Conservation (phyloP, 2,113 vertebrate genomes). For the Phalacrocorax brasilianus region DNA sequence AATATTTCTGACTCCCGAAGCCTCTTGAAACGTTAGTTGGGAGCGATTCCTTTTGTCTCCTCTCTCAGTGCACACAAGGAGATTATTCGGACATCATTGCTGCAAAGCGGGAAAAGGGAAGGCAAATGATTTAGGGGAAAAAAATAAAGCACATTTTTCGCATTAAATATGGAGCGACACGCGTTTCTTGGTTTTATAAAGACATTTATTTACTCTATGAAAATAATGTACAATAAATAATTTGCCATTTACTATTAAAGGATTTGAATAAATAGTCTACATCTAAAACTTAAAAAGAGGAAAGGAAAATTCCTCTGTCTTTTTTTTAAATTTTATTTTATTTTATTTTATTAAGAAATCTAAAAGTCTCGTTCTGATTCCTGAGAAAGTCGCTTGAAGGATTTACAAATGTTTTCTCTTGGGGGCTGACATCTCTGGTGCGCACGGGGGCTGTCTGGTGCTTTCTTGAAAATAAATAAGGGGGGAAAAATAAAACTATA, state of each 20-base stretch:
- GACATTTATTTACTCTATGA: conserved; percentile 92
- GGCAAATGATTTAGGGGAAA: background rate
- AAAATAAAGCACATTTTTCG: background rate
- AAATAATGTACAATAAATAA: conserved; percentile 99
- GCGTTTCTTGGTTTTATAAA: conserved; percentile 70
- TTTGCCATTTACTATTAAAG: conserved; percentile 94
- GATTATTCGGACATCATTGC: background rate
- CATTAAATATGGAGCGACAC: background rate
- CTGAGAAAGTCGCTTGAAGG: conserved; percentile 81
- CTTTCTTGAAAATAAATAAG: conserved; percentile 50
- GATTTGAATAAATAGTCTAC: conserved; percentile 98
- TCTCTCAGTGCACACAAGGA: background rate
- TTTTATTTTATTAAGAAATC: conserved; percentile 66
- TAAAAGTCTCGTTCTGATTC: conserved; percentile 76
- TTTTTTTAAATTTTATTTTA: background rate
- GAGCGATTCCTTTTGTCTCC: conserved; percentile 19
- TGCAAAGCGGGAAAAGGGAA: background rate
- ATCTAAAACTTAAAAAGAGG: conserved; percentile 86
- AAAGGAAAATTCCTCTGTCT: conserved; percentile 55
- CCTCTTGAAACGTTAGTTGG: background rate
- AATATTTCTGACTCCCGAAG: background rate
- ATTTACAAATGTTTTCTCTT: conserved; percentile 62
- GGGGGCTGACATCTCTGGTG: background rate
- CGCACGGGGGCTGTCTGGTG: background rate
- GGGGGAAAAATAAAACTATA: conserved; percentile 6